These are phyloP conservation scores for Cavia aperea DNA, from an alignment of 2,113 vertebrate species.

Conservation along the genomic window DNA sequence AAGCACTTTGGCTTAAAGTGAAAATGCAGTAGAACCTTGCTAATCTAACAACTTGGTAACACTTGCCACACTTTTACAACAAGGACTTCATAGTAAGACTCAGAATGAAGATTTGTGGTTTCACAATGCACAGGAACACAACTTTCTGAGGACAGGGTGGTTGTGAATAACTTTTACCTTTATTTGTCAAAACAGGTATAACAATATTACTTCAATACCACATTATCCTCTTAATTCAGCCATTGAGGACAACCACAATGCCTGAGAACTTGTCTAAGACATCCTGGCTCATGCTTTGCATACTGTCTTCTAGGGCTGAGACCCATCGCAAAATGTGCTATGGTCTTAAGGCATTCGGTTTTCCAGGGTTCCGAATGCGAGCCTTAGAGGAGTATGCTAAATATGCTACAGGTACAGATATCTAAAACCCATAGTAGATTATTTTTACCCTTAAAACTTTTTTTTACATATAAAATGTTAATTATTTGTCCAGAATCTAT, in stretches of 20 bases:
- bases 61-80: slow-evolving; percentile 13
- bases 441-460: background rate
- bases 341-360: background rate
- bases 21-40: slow-evolving; percentile 53
- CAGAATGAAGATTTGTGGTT: background rate
- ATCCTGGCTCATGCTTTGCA: background rate
- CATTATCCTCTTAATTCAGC: background rate
- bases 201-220: background rate
- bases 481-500: background rate
- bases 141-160: background rate
- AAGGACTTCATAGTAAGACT: slow-evolving; percentile 21
- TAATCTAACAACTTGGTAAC: slow-evolving; percentile 51
- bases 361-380: background rate
- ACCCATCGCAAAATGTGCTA: background rate
- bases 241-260: no score
- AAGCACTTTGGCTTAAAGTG: slow-evolving; percentile 41
- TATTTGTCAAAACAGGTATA: slow-evolving; percentile 1
- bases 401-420: background rate
- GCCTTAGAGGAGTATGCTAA: background rate
- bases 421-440: background rate
- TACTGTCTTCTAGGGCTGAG: background rate
- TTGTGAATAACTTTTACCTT: background rate
- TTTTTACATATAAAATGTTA: background rate
- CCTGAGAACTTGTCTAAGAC: background rate
- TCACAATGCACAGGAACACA: background rate